Evolutionary conservation across 2,797 vertebrate species (phyloP).

Genomic region (Cottoperca gobio): DNA sequence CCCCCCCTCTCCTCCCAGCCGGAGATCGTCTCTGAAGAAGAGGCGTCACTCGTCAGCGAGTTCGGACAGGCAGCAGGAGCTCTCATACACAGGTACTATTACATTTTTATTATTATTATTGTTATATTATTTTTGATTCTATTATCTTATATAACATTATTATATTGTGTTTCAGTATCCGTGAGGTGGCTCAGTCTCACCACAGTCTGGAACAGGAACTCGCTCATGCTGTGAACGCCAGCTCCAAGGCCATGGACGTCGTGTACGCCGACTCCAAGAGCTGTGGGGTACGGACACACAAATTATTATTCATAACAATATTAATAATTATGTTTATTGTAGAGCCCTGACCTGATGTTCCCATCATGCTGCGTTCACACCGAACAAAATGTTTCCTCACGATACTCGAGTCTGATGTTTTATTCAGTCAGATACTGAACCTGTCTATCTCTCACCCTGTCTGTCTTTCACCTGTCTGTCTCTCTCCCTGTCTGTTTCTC

Average conservation of each 20-base stretch:
- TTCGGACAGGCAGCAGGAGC: slow-evolving; percentile 92
- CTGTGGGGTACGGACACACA: slow-evolving; percentile 84
- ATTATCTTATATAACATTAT: background rate
- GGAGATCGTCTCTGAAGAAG: slow-evolving; percentile 92
- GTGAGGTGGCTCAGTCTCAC: slow-evolving; percentile 92
- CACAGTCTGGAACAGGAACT: slow-evolving; percentile 95
- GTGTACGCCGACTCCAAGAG: slow-evolving; percentile 92
- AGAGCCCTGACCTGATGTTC: no score
- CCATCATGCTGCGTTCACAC: no score
- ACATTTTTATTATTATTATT: no score
- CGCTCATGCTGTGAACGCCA: slow-evolving; percentile 97
- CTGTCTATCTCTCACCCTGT: no score
- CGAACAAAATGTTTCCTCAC: no score
- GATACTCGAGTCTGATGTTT: no score
- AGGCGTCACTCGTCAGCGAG: slow-evolving; percentile 90
- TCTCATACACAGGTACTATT: slow-evolving; percentile 95
- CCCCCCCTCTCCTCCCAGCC: slow-evolving; percentile 87
- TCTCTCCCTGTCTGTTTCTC: no score
- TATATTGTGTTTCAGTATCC: slow-evolving; percentile 85
- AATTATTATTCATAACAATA: no score
- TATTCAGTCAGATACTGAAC: background rate
- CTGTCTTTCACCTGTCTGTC: no score
- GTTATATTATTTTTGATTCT: no score
- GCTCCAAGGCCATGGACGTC: slow-evolving; percentile 95
- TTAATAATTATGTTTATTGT: no score